Conservation (phyloP, 2,797 vertebrate genomes). For the Sebastes steindachneri region DNA sequence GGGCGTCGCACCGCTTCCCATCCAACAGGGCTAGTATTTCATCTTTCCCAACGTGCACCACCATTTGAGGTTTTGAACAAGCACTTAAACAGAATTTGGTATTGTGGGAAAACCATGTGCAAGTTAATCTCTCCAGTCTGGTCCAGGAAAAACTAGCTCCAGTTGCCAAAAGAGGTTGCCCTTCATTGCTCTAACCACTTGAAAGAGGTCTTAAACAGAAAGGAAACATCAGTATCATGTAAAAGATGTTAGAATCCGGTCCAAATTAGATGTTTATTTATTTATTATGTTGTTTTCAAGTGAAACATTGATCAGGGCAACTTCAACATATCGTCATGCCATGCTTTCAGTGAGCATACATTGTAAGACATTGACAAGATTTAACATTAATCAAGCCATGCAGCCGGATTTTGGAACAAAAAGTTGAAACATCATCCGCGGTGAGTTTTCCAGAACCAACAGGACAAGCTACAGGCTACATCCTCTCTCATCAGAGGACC, state of each 20-base stretch:
- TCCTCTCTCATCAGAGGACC: neutral
- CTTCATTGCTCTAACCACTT: conserved; percentile 54
- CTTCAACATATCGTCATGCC: neutral
- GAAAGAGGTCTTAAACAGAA: conserved; percentile 57
- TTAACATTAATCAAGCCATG: conserved; percentile 17
- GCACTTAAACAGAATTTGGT: conserved; percentile 65
- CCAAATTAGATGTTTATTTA: conserved; percentile 47
- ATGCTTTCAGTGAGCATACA: neutral
- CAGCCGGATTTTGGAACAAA: conserved; percentile 4
- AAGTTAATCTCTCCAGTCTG: conserved; percentile 61
- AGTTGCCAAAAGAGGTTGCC: conserved; percentile 64
- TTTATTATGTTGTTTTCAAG: conserved; percentile 18
- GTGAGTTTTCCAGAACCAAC: conserved; percentile 12
- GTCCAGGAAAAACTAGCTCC: conserved; percentile 62
- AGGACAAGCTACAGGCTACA: neutral
- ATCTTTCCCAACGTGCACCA: conserved; percentile 65
- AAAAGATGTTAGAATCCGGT: conserved; percentile 45
- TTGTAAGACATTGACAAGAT: conserved; percentile 13
- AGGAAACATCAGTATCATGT: conserved; percentile 42
- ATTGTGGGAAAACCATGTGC: conserved; percentile 70
- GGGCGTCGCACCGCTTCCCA: conserved; percentile 37
- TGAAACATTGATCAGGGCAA: conserved; percentile 34
- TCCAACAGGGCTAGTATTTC: conserved; percentile 55
- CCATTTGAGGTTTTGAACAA: conserved; percentile 66
- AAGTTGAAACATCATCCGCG: neutral